Conservation (phyloP, 2,888 invertebrate species). For the Opisthograptis luteolata region DNA sequence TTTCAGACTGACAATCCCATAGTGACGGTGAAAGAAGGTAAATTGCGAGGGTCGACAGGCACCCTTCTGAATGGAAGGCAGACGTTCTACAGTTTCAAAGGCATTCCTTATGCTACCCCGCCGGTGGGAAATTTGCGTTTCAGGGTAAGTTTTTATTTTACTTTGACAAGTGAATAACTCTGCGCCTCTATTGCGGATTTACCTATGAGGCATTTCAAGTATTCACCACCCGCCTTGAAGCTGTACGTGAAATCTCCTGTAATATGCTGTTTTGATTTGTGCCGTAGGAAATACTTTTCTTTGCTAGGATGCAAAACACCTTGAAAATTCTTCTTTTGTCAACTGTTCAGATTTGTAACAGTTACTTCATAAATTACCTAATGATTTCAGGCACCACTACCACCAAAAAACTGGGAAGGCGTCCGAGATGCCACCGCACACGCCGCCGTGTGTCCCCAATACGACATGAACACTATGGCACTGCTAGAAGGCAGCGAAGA, state of each 20-base stretch:
- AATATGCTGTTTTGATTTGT: too few relatives aligned
- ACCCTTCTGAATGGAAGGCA: constrained; percentile 6
- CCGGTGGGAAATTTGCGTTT: constrained; percentile 70
- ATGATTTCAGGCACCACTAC: constrained; percentile 58
- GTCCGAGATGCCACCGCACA: constrained; percentile 60
- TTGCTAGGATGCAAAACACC: too few relatives aligned
- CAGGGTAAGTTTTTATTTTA: constrained; percentile 46
- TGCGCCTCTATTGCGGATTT: too few relatives aligned
- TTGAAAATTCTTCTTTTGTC: too few relatives aligned
- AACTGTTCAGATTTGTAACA: too few relatives aligned
- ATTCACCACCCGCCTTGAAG: too few relatives aligned
- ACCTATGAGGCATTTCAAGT: too few relatives aligned
- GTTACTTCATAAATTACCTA: too few relatives aligned
- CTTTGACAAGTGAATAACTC: too few relatives aligned
- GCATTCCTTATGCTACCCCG: constrained; percentile 73
- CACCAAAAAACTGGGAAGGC: constrained; percentile 57
- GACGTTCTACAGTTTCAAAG: constrained; percentile 47
- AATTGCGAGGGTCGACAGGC: constrained; percentile 6
- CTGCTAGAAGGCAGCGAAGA: constrained; percentile 59
- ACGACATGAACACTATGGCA: constrained; percentile 46
- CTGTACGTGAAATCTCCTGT: too few relatives aligned
- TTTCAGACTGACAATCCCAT: constrained; percentile 7
- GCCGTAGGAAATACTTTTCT: too few relatives aligned
- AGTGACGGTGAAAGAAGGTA: constrained; percentile 7
- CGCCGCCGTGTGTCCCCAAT: constrained; percentile 64